Evolutionary conservation across 2,888 invertebrate species (phyloP).

Genomic region (Penaeus monodon): DNA sequence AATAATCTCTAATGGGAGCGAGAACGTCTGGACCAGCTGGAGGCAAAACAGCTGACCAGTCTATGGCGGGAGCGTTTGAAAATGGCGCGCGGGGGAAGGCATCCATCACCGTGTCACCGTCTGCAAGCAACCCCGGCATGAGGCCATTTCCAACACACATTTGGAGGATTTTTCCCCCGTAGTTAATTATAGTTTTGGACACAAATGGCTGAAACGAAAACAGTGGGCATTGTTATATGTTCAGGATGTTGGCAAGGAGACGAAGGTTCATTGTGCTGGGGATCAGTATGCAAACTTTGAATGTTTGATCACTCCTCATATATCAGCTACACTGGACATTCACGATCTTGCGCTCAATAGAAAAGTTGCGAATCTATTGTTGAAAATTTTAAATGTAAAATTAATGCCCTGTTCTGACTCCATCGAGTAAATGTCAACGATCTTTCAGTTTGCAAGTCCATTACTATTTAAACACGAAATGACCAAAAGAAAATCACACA

Average conservation of each 20-base stretch:
- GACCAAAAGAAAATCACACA: too few species aligned
- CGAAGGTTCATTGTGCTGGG: constrained; percentile 42
- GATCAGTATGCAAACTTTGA: constrained; percentile 41
- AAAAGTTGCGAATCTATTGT: constrained; percentile 25
- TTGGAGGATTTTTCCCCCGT: constrained; percentile 53
- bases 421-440: constrained; percentile 16
- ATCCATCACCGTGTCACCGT: constrained; percentile 56
- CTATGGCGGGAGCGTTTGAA: constrained; percentile 38
- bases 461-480: too few species aligned
- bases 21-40: not conserved
- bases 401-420: constrained; percentile 31
- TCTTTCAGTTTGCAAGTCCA: too few species aligned
- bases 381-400: constrained; percentile 43
- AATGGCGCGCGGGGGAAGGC: constrained; percentile 47
- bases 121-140: constrained; percentile 55
- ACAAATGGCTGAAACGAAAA: constrained; percentile 51
- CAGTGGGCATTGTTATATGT: constrained; percentile 41
- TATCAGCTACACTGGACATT: constrained; percentile 45
- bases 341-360: constrained; percentile 40
- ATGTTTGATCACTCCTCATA: constrained; percentile 55
- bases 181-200: constrained; percentile 57
- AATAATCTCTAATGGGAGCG: constrained; percentile 22
- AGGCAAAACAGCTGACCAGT: constrained; percentile 32
- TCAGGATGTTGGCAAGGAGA: constrained; percentile 35
- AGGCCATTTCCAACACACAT: constrained; percentile 48